Percentiles rank a stretch among this genome's conserved stretches.
Evolutionary conservation across 2,888 invertebrate genomes (phyloP).

Genomic region (Eupithecia inturbata): DNA sequence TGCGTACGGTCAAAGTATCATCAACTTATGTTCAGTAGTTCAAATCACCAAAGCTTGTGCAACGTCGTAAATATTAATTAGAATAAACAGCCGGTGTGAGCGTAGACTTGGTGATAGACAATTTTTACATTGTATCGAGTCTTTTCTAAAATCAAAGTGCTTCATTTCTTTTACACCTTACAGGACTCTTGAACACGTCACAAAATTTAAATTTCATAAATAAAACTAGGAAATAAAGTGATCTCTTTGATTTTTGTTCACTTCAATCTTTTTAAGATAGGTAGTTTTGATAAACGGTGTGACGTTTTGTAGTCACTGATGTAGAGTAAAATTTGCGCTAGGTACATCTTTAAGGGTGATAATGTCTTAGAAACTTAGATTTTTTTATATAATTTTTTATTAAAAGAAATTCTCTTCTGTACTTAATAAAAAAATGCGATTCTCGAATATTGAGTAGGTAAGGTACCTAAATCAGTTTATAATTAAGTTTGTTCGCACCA

Average conservation of each 20-base stretch:
- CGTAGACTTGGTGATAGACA: neutral
- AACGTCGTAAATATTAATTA: slow-evolving; percentile 62
- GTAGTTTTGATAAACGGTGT: neutral
- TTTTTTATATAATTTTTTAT: no score
- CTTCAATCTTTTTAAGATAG: no score
- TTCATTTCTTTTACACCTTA: no score
- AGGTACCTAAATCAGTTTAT: neutral
- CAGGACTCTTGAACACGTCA: no score
- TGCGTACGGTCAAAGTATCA: slow-evolving; percentile 5
- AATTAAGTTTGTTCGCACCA: neutral
- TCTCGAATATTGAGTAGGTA: neutral
- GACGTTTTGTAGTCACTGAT: neutral
- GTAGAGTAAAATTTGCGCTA: neutral
- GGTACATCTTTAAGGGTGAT: no score
- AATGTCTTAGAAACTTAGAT: neutral
- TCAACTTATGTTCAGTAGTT: slow-evolving; percentile 19
- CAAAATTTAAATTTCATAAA: no score
- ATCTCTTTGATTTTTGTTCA: no score
- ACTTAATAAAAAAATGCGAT: no score
- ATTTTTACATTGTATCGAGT: neutral
- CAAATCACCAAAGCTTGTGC: slow-evolving; percentile 34
- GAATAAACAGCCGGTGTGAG: slow-evolving; percentile 43
- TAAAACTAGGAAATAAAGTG: no score
- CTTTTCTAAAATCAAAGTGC: no score
- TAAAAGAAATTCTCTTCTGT: no score